Conservation (phyloP, 2,888 invertebrate genomes). For the Conus canariensis region DNA sequence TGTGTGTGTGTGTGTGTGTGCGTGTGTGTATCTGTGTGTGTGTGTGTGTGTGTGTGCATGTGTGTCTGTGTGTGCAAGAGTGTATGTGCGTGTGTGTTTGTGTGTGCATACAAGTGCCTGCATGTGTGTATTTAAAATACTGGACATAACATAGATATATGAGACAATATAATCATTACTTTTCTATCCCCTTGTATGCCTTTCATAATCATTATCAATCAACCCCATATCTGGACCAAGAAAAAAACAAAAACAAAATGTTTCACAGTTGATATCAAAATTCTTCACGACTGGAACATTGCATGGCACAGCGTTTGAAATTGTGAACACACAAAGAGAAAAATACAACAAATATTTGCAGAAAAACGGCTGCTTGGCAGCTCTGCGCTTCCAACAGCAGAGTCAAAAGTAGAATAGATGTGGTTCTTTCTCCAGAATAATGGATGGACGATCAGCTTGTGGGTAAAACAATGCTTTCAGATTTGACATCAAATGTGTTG, state of each 20-base stretch:
- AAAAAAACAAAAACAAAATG: not conserved
- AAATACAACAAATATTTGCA: conserved; percentile 28
- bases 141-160: no score
- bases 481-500: conserved; percentile 30
- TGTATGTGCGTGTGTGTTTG: no score
- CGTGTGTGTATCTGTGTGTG: no score
- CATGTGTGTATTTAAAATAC: no score
- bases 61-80: no score
- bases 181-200: no score
- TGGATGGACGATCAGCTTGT: conserved; percentile 25
- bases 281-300: conserved; percentile 17
- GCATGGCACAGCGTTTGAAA: conserved; percentile 26
- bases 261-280: conserved; percentile 2
- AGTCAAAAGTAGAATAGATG: conserved; percentile 6
- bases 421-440: conserved; percentile 23
- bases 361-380: conserved; percentile 6
- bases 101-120: no score
- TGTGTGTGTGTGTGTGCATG: no score
- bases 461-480: conserved; percentile 7
- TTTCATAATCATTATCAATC: not conserved
- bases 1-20: no score
- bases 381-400: not conserved
- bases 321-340: not conserved
- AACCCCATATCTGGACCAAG: not conserved
- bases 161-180: no score